Percentiles rank a stretch among this genome's conserved stretches.
Conservation (phyloP, 2,888 invertebrate genomes). For the Gerris lacustris region DNA sequence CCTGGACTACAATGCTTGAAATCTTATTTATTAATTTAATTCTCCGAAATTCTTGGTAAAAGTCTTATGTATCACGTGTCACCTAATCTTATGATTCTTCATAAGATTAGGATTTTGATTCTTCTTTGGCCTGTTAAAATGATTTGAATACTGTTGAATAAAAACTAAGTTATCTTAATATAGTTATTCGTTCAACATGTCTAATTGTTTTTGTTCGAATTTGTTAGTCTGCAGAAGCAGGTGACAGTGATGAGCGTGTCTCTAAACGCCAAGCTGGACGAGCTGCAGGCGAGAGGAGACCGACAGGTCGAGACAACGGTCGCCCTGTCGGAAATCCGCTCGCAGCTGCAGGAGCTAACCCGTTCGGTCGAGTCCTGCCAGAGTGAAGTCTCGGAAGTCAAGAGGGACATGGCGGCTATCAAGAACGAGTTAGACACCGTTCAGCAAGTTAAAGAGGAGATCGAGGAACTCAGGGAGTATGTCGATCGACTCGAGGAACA, state of each 20-base stretch:
- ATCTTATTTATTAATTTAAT: no score
- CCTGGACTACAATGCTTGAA: no score
- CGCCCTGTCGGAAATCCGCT: conserved; percentile 84
- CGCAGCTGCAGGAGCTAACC: conserved; percentile 83
- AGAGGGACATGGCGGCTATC: conserved; percentile 89
- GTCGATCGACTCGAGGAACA: conserved; percentile 85
- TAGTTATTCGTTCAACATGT: no score
- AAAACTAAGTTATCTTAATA: no score
- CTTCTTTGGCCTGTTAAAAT: no score
- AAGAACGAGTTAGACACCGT: conserved; percentile 87
- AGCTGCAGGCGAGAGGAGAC: conserved; percentile 76
- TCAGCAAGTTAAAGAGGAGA: conserved; percentile 89
- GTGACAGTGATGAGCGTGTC: conserved; percentile 96
- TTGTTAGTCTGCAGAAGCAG: conserved; percentile 83
- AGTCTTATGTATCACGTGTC: no score
- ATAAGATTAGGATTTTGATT: no score
- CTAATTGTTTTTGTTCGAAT: no score
- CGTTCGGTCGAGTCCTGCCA: conserved; percentile 91
- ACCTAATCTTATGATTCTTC: no score
- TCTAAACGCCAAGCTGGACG: conserved; percentile 85
- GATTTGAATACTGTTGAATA: no score
- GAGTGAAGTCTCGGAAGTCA: conserved; percentile 76
- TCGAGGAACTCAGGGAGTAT: conserved; percentile 82
- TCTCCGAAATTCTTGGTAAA: no score
- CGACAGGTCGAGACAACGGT: conserved; percentile 86